A percentile compares a stretch with the other conserved stretches of the same genome.
Evolutionary conservation across 2,888 invertebrate species (phyloP).

Genomic region (Euphydryas editha): DNA sequence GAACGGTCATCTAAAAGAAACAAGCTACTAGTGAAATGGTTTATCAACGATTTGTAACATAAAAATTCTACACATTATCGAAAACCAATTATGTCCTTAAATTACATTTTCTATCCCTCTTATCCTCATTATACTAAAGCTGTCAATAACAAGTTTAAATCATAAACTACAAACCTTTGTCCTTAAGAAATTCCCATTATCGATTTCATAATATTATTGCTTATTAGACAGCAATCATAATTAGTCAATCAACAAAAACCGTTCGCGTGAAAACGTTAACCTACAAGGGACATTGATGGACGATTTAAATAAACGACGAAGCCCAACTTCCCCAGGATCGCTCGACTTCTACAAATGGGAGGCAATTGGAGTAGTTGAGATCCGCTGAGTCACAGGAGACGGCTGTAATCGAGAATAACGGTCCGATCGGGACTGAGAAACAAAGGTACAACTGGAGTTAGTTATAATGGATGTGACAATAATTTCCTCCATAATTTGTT

Average conservation of each 20-base stretch:
- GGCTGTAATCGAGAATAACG: slow-evolving; percentile 64
- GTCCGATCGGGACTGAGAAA: slow-evolving; percentile 60
- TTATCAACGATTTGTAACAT: too few species aligned
- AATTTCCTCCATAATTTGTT: too few species aligned
- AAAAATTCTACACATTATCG: too few species aligned
- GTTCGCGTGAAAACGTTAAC: neutral
- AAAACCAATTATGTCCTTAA: too few species aligned
- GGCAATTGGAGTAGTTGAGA: slow-evolving; percentile 33
- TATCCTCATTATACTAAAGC: too few species aligned
- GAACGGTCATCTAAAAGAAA: too few species aligned
- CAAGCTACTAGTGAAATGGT: too few species aligned
- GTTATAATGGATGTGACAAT: slow-evolving; percentile 30
- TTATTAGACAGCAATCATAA: neutral
- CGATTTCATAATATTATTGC: neutral
- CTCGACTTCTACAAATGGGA: slow-evolving; percentile 33
- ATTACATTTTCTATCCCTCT: too few species aligned
- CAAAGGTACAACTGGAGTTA: slow-evolving; percentile 49
- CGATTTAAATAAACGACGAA: slow-evolving; percentile 27
- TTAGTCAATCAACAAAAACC: neutral
- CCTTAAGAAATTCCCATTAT: too few species aligned
- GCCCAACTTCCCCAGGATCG: slow-evolving; percentile 18
- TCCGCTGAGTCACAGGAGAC: slow-evolving; percentile 41
- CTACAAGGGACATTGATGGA: slow-evolving; percentile 22
- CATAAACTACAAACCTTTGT: too few species aligned
- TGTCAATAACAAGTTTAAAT: too few species aligned